phyloP scores from a whole-genome alignment of 2,888 invertebrate genomes.

The Coronaproctus castanopsis region DNA sequence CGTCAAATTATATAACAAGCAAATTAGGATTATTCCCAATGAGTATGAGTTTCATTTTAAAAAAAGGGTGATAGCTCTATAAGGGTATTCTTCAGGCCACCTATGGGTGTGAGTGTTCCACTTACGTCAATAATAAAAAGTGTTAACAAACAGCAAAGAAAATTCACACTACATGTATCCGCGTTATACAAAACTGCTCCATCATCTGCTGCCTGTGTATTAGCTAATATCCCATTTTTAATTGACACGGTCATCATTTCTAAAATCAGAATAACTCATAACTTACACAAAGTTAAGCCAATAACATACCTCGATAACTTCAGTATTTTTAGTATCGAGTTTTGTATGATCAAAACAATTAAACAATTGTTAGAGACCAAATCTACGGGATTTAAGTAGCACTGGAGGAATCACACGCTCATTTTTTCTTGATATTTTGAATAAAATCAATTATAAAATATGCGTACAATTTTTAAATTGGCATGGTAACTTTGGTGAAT shows the following conservation, averaged over 20 bases:
- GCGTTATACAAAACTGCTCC: neutral
- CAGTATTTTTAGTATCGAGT: neutral
- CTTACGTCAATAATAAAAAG: neutral
- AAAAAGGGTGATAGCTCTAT: neutral
- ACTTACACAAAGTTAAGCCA: too few species aligned
- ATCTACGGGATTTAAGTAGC: too few species aligned
- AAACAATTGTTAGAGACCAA: neutral
- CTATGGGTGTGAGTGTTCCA: neutral
- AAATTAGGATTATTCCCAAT: neutral
- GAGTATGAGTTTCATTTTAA: neutral
- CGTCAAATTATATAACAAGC: too few species aligned
- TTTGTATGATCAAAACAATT: neutral
- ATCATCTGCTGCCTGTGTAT: neutral
- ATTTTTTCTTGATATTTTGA: too few species aligned
- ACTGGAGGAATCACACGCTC: too few species aligned
- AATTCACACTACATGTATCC: neutral
- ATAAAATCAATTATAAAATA: too few species aligned
- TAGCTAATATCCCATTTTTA: neutral
- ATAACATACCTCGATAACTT: neutral
- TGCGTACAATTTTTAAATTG: too few species aligned
- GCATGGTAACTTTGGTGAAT: too few species aligned
- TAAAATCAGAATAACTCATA: neutral
- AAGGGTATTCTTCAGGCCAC: neutral
- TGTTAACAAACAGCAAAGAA: neutral
- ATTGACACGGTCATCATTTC: neutral